Evolutionary conservation across 2,113 vertebrate genomes (phyloP).

Genomic region (Cyprinodon tularosa): DNA sequence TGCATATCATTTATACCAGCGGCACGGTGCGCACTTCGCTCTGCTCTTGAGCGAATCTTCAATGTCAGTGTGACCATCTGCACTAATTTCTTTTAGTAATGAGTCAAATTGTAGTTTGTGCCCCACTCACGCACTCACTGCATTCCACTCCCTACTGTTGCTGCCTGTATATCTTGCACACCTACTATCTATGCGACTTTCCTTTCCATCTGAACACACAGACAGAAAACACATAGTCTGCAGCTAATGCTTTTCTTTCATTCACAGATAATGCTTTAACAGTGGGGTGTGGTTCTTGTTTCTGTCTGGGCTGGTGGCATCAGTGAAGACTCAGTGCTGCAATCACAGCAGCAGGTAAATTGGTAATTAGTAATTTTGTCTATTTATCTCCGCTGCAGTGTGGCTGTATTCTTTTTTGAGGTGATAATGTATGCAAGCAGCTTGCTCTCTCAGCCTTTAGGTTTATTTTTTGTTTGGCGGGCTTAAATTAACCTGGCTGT

Average conservation of each 20-base stretch:
- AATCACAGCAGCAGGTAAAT: slow-evolving; percentile 68
- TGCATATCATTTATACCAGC: slow-evolving; percentile 25
- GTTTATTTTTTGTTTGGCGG: slow-evolving; percentile 27
- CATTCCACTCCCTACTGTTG: slow-evolving; percentile 3
- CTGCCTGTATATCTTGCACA: slow-evolving; percentile 7
- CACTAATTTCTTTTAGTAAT: slow-evolving; percentile 30
- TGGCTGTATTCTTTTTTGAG: slow-evolving; percentile 48
- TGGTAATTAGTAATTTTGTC: slow-evolving; percentile 71
- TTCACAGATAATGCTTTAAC: slow-evolving; percentile 45
- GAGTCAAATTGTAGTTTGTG: slow-evolving; percentile 6
- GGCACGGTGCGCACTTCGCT: slow-evolving; percentile 13
- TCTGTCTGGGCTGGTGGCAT: slow-evolving; percentile 35
- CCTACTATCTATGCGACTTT: background rate
- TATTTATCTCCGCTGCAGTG: slow-evolving; percentile 65
- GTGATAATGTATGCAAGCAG: slow-evolving; percentile 44
- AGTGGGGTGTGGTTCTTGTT: slow-evolving; percentile 39
- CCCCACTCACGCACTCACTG: slow-evolving; percentile 8
- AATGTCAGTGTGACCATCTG: slow-evolving; percentile 34
- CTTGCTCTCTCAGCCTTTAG: slow-evolving; percentile 32
- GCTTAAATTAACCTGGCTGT: slow-evolving; percentile 18
- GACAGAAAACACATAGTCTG: slow-evolving; percentile 20
- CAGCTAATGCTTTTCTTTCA: slow-evolving; percentile 47
- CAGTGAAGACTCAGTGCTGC: slow-evolving; percentile 33
- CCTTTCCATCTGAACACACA: background rate
- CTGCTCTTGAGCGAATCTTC: slow-evolving; percentile 21